Conservation (phyloP, 92 coral and sea anemone genomes). For the Scolanthus callimorphus region DNA sequence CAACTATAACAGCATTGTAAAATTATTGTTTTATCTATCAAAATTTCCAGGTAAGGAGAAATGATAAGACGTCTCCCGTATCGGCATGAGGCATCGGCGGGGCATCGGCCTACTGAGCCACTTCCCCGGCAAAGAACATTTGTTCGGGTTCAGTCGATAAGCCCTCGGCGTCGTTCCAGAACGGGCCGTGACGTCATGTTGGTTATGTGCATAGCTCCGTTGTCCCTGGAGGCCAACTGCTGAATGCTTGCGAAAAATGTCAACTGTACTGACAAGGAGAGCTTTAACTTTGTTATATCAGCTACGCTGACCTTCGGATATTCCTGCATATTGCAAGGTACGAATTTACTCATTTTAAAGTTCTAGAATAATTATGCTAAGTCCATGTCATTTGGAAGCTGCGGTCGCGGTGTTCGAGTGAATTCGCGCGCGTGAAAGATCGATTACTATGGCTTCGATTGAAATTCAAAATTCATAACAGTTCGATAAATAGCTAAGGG, state of each 20-base stretch:
- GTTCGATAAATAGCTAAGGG: too few relatives aligned
- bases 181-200: constrained; percentile 21
- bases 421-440: not conserved
- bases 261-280: not conserved
- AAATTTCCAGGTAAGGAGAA: too few relatives aligned
- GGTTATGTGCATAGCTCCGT: constrained; percentile 6
- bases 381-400: not conserved
- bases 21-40: too few relatives aligned
- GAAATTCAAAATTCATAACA: not conserved
- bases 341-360: not conserved
- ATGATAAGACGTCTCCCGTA: too few relatives aligned
- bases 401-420: not conserved
- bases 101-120: too few relatives aligned
- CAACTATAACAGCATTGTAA: too few relatives aligned
- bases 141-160: not conserved
- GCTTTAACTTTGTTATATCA: not conserved
- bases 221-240: constrained; percentile 13
- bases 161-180: not conserved
- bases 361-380: not conserved
- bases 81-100: too few relatives aligned
- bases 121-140: too few relatives aligned
- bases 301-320: not conserved
- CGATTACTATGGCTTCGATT: not conserved
- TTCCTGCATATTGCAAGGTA: not conserved
- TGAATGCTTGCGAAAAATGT: not conserved